Base-by-base conservation (phyloP, 2,888 invertebrate species). In the Noctua fimbriata region DNA sequence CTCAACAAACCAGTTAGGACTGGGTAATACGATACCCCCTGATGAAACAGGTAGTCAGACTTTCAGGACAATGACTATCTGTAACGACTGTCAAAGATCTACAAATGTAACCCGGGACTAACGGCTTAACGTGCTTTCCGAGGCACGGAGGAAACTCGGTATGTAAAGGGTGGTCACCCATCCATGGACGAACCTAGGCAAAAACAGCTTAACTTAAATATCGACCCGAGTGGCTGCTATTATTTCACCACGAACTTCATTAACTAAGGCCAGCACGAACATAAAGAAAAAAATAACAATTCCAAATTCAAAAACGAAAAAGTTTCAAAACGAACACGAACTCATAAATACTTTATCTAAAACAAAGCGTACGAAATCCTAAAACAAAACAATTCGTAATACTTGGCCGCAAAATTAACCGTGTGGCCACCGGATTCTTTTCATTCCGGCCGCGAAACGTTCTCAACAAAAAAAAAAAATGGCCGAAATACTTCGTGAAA, bases 321-420 rank as follows among this genome's bases (percentile, higher is more conserved):
- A 73, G 21, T n/a, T 78, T 32, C 21, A 41, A 36, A 76, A 65
- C 73, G 80, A 82, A 75, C 60, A 60, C 24, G 67, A 76, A 72
- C 63, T 77, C 79, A 78, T 82, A 84, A 85, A 88, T 85, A 79
- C 71, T 82, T 85, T 80, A 80, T 77, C 72, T 73, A 72, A 76
- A 88, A 81, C 78, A 81, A 81, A 81, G 73, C 73, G 49, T 58
- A 73, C 44, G 67, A 82, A 84, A 82, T 72, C 76, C 87, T 77
- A 70, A 87, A 84, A 83, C 71, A 78, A 69, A 88, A 82, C 71
- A 81, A 87, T 87, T 87, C 52, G 78, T 86, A 81, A 83, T 89
- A 81, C 76, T 81, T 83, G 76, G 65, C 83, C 81, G 76, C 84
- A 85, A 88, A 89, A 89, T 88, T 85, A 85, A 85, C 84, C 71